Conservation (phyloP, 2,113 vertebrate species). For the Circaetus gallicus region DNA sequence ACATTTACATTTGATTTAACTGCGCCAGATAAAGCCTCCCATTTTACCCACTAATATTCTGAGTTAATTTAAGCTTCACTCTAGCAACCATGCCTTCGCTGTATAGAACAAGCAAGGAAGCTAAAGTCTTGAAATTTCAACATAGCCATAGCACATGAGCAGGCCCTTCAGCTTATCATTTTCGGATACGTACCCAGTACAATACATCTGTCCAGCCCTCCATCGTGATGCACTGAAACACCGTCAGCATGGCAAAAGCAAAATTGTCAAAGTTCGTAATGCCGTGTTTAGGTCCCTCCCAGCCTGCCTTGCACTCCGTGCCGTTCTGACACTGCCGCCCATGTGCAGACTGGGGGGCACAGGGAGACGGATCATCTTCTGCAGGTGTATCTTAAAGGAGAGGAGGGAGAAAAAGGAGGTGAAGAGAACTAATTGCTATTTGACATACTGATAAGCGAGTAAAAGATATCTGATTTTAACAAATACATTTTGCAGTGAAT, state of each 20-base stretch:
- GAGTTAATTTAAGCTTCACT: slow-evolving; percentile 17
- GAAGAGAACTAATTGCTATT: background rate
- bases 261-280: slow-evolving; percentile 99
- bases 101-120: background rate
- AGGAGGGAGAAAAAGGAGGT: background rate
- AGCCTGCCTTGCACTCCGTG: slow-evolving; percentile 84
- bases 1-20: background rate
- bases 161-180: background rate
- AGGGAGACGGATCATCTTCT: slow-evolving; percentile 91
- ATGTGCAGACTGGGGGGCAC: slow-evolving; percentile 82
- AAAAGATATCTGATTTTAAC: background rate
- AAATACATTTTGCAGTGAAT: background rate
- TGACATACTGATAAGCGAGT: background rate
- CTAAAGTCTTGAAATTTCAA: background rate
- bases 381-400: slow-evolving; percentile 68
- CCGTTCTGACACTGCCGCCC: slow-evolving; percentile 90
- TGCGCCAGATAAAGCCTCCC: background rate
- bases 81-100: background rate
- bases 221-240: slow-evolving; percentile 99
- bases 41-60: background rate
- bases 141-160: rapidly evolving
- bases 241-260: slow-evolving; percentile 97
- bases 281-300: slow-evolving; percentile 95
- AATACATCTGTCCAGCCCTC: slow-evolving; percentile 98
- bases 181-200: slow-evolving; percentile 90